phyloP scores from a whole-genome alignment of 2,797 vertebrate genomes.

The Chiropotes sagulatus region DNA sequence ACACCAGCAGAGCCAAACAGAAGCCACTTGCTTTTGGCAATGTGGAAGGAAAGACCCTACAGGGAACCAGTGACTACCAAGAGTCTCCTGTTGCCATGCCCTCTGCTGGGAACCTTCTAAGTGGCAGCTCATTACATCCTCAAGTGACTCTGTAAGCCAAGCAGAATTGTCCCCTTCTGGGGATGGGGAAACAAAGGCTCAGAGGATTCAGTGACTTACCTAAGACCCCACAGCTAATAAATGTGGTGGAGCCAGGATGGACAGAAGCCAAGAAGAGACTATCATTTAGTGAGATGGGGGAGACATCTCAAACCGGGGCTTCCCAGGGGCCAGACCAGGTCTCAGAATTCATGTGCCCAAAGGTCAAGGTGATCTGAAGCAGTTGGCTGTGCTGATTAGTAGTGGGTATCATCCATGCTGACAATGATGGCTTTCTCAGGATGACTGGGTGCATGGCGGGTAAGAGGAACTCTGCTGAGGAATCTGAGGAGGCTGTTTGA shows the following conservation, averaged over 20 bases:
- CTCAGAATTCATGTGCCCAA: background rate
- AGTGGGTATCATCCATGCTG: background rate
- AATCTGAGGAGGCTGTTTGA: fast-evolving
- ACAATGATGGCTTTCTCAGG: background rate
- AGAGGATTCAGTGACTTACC: background rate
- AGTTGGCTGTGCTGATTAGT: too few relatives aligned
- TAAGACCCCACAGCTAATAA: background rate
- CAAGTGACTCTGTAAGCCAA: background rate
- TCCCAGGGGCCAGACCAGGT: background rate
- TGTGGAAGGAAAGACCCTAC: background rate
- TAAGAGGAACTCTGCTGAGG: fast-evolving
- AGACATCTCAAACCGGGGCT: fast-evolving
- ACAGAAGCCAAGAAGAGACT: too few relatives aligned
- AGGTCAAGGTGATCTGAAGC: background rate
- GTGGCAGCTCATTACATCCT: background rate
- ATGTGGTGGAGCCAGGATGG: background rate
- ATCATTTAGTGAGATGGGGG: background rate
- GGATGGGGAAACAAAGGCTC: background rate
- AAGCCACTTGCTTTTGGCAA: background rate
- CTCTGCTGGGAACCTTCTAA: background rate
- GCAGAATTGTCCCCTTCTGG: background rate
- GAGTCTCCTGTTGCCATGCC: background rate
- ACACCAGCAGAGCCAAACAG: background rate
- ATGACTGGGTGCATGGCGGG: fast-evolving
- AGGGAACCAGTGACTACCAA: background rate